These are phyloP conservation scores for Melieria picta DNA, from an alignment of 2,888 invertebrate genomes.

Conservation along the genomic window DNA sequence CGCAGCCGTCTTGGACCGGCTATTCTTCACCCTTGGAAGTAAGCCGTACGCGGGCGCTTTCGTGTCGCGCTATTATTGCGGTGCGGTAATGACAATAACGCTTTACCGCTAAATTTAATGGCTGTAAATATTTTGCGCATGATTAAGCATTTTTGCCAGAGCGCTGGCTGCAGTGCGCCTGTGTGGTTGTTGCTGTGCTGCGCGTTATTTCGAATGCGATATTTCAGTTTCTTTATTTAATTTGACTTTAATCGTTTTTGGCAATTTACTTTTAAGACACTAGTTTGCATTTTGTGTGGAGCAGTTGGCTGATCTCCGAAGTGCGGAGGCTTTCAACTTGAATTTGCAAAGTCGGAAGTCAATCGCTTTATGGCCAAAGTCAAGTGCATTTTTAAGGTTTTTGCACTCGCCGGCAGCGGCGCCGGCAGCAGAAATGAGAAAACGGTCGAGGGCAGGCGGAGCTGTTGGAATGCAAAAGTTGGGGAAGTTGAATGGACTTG, in stretches of 20 bases:
- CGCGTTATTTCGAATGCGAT: slow-evolving; percentile 11
- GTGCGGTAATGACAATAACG: no score
- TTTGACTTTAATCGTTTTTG: neutral
- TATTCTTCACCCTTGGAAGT: no score
- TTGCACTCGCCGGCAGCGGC: neutral
- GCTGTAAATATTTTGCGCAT: slow-evolving; percentile 12
- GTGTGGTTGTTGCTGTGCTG: slow-evolving; percentile 10
- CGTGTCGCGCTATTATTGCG: no score
- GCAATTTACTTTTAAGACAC: neutral
- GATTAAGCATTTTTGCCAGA: slow-evolving; percentile 31
- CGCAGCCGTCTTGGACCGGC: no score
- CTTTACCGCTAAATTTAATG: no score
- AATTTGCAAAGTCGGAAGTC: slow-evolving; percentile 28
- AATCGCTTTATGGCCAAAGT: slow-evolving; percentile 5
- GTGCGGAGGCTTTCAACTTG: slow-evolving; percentile 14
- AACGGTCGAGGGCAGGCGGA: no score
- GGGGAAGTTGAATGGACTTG: no score
- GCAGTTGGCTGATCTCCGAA: neutral
- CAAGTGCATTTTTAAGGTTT: slow-evolving; percentile 18
- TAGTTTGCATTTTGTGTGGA: no score
- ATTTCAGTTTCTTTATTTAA: neutral
- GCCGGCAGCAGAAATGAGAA: no score
- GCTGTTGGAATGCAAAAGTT: no score
- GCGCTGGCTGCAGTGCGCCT: neutral
- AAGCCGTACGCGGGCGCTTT: no score